Conservation (phyloP, 2,888 invertebrate genomes). For the Cataglyphis rosenhaueri region DNA sequence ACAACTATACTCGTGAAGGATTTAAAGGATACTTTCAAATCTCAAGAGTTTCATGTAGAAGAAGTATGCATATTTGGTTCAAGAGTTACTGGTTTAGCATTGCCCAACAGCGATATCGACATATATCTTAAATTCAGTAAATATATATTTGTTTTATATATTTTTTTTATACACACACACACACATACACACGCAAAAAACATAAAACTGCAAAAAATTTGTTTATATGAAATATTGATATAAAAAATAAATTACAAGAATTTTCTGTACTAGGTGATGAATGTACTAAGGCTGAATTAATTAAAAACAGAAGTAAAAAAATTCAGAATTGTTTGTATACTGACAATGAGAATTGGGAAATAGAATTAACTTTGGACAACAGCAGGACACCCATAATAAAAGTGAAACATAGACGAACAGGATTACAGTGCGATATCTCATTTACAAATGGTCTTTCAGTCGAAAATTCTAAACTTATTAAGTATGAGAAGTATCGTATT, state of each 20-base stretch:
- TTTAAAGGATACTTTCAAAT: slow-evolving; percentile 68
- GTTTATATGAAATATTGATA: neutral
- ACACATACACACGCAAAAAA: too few relatives aligned
- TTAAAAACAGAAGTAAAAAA: neutral
- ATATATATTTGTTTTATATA: slow-evolving; percentile 33
- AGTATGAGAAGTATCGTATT: slow-evolving; percentile 75
- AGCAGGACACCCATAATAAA: slow-evolving; percentile 88
- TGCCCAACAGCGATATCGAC: slow-evolving; percentile 78
- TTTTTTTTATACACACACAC: neutral
- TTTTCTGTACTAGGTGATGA: slow-evolving; percentile 17
- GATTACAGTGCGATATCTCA: slow-evolving; percentile 88
- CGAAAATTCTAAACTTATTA: slow-evolving; percentile 87
- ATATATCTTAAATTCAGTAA: slow-evolving; percentile 80
- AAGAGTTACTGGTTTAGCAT: slow-evolving; percentile 86
- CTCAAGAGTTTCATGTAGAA: slow-evolving; percentile 76
- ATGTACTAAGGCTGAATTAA: neutral
- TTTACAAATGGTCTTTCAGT: slow-evolving; percentile 88
- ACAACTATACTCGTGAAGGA: slow-evolving; percentile 61
- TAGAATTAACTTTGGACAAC: slow-evolving; percentile 84
- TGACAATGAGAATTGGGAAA: slow-evolving; percentile 70
- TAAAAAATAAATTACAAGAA: neutral
- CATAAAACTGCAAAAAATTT: too few relatives aligned
- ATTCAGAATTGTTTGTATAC: slow-evolving; percentile 62
- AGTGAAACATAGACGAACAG: slow-evolving; percentile 85
- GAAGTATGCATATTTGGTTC: slow-evolving; percentile 88